A percentile compares a stretch with the other conserved stretches of the same genome.
phyloP scores from a whole-genome alignment of 2,797 vertebrate genomes.

The Euthynnus affinis region DNA sequence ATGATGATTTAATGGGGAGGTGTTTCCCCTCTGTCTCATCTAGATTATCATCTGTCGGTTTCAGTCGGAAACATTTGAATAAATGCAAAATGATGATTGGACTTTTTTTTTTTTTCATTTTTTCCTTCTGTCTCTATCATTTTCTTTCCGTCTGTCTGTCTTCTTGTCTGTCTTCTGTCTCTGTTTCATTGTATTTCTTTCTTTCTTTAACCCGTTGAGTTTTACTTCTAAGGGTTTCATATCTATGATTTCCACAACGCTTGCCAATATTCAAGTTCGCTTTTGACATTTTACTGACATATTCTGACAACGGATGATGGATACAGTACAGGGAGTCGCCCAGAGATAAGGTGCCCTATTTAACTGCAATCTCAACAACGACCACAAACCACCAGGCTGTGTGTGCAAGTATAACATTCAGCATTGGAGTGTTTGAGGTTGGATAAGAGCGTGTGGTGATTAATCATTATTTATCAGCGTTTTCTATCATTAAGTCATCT shows the following conservation, averaged over 20 bases:
- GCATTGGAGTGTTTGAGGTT: no score
- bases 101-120: background rate
- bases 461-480: background rate
- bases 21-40: background rate
- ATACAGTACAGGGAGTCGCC: background rate
- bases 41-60: background rate
- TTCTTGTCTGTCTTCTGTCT: no score
- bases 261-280: background rate
- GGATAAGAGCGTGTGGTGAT: background rate
- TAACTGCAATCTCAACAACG: background rate
- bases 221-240: no score
- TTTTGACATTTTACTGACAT: background rate
- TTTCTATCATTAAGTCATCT: conserved; percentile 5
- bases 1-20: background rate
- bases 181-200: no score
- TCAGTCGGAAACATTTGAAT: background rate
- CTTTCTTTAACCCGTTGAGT: no score
- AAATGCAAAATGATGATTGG: background rate
- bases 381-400: background rate
- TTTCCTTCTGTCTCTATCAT: no score
- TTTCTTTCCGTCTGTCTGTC: no score
- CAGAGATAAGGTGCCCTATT: background rate
- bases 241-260: background rate
- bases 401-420: no score
- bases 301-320: background rate